These are phyloP conservation scores for Dromaius novaehollandiae DNA, from an alignment of 2,113 vertebrate species.

Conservation along the genomic window DNA sequence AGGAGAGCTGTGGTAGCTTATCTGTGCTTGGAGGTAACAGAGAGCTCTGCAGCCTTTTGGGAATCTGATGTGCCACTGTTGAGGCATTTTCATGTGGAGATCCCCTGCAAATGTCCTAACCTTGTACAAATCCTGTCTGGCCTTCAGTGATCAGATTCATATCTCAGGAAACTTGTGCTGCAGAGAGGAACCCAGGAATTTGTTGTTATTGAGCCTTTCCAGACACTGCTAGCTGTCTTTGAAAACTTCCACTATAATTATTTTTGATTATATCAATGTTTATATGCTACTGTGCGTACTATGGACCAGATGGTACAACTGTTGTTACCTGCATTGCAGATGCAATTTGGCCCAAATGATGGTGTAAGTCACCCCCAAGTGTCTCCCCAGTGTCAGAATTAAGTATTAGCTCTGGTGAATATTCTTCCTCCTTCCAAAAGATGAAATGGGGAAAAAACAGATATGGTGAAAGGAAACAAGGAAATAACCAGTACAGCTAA, in stretches of 20 bases:
- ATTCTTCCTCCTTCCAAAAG: not conserved
- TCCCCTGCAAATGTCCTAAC: not conserved
- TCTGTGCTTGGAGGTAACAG: not conserved
- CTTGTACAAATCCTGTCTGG: not conserved
- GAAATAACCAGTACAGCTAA: not conserved
- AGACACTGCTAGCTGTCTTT: not conserved
- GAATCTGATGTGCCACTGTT: not conserved
- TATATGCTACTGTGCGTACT: not conserved
- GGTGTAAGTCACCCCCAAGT: constrained; percentile 32
- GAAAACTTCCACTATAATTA: constrained; percentile 12
- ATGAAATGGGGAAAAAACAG: not conserved
- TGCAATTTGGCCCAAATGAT: constrained; percentile 46
- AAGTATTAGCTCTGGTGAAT: not conserved
- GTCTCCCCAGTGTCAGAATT: not conserved
- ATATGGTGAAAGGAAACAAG: not conserved
- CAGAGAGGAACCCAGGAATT: not conserved
- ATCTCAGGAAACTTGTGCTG: not conserved
- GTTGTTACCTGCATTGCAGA: constrained; percentile 63
- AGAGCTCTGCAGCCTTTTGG: not conserved
- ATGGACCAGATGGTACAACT: constrained; percentile 37
- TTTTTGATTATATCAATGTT: constrained; percentile 38
- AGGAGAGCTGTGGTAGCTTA: not conserved
- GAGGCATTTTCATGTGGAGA: not conserved
- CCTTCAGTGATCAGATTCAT: not conserved
- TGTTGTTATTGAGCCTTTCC: not conserved